A percentile compares a stretch with the other conserved stretches of the same genome.
phyloP scores from a whole-genome alignment of 2,113 vertebrate genomes.

The Atrichornis clamosus region DNA sequence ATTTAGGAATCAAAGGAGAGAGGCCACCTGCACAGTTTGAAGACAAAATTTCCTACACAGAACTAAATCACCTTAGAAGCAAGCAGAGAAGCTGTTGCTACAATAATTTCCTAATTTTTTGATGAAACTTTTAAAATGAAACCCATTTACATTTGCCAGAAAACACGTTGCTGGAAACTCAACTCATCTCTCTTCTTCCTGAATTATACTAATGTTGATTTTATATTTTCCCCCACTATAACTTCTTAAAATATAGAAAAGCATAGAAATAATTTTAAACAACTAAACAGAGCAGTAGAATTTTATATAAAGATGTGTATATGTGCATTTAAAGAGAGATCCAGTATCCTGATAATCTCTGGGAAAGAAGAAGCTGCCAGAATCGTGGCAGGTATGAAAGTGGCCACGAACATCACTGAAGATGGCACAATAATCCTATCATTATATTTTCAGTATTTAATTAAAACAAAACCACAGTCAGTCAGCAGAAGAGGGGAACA shows the following conservation, averaged over 20 bases:
- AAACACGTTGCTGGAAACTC: neutral
- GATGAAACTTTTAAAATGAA: neutral
- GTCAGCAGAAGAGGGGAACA: neutral
- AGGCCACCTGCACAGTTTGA: neutral
- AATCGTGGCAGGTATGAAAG: neutral
- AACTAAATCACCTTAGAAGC: neutral
- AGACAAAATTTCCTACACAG: neutral
- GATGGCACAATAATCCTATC: neutral
- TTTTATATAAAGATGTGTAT: neutral
- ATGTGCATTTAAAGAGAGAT: neutral
- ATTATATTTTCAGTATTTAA: neutral
- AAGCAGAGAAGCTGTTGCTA: neutral
- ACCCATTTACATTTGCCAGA: neutral
- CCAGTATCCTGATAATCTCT: neutral
- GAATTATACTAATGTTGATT: neutral
- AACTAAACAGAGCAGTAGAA: neutral
- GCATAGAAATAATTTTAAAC: neutral
- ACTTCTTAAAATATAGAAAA: neutral
- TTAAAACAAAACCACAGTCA: neutral
- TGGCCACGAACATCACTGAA: neutral
- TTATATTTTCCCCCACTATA: rapidly evolving
- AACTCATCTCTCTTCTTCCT: neutral
- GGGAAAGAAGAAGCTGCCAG: neutral
- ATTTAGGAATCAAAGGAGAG: neutral
- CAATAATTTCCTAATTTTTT: neutral